Conservation (phyloP, 2,888 invertebrate genomes). For the Osmoderma eremita region DNA sequence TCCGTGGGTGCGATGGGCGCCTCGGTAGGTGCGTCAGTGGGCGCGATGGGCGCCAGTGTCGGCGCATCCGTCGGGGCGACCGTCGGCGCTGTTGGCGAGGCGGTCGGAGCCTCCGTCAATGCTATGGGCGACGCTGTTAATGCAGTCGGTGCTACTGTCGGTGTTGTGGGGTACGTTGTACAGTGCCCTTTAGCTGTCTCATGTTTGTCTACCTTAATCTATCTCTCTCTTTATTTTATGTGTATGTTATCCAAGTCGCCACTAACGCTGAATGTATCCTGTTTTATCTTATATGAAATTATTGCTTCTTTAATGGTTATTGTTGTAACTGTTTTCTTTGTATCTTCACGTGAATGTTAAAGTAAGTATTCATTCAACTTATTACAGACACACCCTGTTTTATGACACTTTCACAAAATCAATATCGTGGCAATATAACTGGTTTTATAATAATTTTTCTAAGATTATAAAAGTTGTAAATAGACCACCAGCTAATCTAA, state of each 20-base stretch:
- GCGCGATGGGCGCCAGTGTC: constrained; percentile 56
- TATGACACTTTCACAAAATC: too few relatives aligned
- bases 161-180: constrained; percentile 60
- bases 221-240: constrained; percentile 23
- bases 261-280: constrained; percentile 33
- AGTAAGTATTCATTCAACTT: too few relatives aligned
- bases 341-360: too few relatives aligned
- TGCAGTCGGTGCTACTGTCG: constrained; percentile 56
- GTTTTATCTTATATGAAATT: background rate
- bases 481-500: background rate
- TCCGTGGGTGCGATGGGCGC: constrained; percentile 61
- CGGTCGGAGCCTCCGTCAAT: constrained; percentile 55
- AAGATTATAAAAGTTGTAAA: background rate
- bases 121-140: constrained; percentile 60
- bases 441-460: background rate
- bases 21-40: constrained; percentile 57
- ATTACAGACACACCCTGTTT: too few relatives aligned
- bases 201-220: constrained; percentile 1
- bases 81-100: constrained; percentile 55
- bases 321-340: background rate
- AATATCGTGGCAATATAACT: background rate
- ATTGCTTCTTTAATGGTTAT: background rate
- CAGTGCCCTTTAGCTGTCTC: constrained; percentile 27
- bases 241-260: constrained; percentile 7
- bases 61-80: constrained; percentile 57